Evolutionary conservation across 2,113 vertebrate species (phyloP).

Genomic region (Halcyon senegalensis): DNA sequence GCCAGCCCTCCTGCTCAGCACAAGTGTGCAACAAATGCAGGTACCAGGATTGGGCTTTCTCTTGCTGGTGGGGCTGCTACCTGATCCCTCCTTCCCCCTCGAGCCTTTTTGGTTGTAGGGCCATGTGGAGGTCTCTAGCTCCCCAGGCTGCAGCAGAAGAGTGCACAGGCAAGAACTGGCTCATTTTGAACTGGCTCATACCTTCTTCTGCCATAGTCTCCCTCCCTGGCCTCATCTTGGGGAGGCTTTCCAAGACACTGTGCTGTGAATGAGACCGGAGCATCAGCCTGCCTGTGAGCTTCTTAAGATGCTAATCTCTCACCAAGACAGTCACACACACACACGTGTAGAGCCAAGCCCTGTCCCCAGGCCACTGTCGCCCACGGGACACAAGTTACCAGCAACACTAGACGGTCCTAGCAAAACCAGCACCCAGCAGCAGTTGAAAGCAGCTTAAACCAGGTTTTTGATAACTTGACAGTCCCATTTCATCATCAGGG

Average conservation of each 20-base stretch:
- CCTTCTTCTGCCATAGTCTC: background rate
- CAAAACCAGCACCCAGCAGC: background rate
- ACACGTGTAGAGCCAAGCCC: background rate
- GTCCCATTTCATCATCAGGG: background rate
- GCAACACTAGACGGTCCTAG: background rate
- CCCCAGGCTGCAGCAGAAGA: background rate
- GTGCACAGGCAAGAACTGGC: background rate
- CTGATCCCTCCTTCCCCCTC: background rate
- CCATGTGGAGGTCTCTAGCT: background rate
- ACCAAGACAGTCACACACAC: fast-evolving
- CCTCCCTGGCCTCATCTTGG: background rate
- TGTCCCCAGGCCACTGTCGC: background rate
- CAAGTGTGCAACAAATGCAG: fast-evolving
- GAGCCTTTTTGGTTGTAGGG: background rate
- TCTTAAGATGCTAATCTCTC: background rate
- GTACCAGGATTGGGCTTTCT: background rate
- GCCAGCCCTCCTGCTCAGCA: fast-evolving
- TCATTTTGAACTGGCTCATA: background rate
- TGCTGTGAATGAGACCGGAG: background rate
- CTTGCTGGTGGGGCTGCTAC: background rate
- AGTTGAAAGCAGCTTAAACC: background rate
- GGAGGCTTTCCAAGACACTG: background rate
- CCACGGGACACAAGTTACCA: background rate
- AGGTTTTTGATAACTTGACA: background rate
- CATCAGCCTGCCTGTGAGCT: background rate